phyloP scores from a whole-genome alignment of 30 jellyfish, hydroid and myxozoan genomes.

The Phacellophora camtschatica region DNA sequence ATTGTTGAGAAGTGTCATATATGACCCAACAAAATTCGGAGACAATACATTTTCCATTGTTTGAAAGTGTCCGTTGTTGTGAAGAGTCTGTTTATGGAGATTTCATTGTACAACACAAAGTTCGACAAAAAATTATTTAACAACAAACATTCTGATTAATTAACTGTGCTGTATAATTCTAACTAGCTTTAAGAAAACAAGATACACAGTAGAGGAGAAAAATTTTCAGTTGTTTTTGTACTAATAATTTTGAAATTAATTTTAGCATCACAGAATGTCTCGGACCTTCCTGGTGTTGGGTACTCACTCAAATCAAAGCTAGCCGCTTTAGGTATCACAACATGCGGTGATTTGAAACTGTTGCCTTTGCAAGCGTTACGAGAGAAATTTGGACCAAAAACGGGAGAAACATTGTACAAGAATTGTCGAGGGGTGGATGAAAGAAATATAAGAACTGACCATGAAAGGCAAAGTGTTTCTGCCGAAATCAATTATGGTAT shows the following conservation, averaged over 20 bases:
- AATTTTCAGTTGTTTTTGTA: background rate
- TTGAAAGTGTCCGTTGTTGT: too few species aligned
- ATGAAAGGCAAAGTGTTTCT: constrained; percentile 91
- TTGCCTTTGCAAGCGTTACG: constrained; percentile 52
- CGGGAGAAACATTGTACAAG: constrained; percentile 74
- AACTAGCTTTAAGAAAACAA: too few species aligned
- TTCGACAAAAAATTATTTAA: too few species aligned
- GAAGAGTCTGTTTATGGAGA: too few species aligned
- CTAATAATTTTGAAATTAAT: background rate
- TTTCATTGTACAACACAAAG: too few species aligned
- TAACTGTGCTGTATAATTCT: too few species aligned
- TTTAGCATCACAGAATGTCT: constrained; percentile 71
- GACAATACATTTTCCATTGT: too few species aligned
- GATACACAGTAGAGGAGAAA: too few species aligned
- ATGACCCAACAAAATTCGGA: too few species aligned
- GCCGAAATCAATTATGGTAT: constrained; percentile 96
- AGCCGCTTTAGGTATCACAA: constrained; percentile 29
- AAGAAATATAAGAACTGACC: constrained; percentile 67
- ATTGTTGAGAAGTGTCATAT: too few species aligned
- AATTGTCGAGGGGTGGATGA: constrained; percentile 87
- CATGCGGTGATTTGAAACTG: constrained; percentile 75
- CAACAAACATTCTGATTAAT: too few species aligned
- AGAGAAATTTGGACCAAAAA: constrained; percentile 81
- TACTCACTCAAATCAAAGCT: constrained; percentile 61
- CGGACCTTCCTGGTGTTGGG: constrained; percentile 94